Percentiles rank a stretch among this genome's conserved stretches.
Conservation (phyloP, 2,888 invertebrate genomes). For the Aspidapion aeneum region DNA sequence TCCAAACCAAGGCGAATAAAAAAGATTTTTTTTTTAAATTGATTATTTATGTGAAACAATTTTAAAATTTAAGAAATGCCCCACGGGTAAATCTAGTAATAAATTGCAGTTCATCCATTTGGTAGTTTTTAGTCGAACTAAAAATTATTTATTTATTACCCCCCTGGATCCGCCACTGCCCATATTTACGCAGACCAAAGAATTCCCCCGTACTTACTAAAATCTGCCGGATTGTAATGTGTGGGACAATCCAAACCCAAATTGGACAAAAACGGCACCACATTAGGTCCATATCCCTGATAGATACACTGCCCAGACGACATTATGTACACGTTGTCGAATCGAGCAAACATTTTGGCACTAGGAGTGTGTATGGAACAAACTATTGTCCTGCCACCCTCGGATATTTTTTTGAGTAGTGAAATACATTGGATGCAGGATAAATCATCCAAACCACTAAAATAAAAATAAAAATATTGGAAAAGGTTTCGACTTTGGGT, state of each 20-base stretch:
- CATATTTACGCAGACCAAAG: too few relatives aligned
- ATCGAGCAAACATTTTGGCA: constrained; percentile 85
- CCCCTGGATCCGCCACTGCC: too few relatives aligned
- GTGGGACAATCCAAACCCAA: constrained; percentile 82
- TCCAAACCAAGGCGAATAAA: too few relatives aligned
- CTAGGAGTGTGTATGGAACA: constrained; percentile 97
- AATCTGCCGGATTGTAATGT: constrained; percentile 96
- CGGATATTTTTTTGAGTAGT: constrained; percentile 78
- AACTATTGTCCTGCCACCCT: constrained; percentile 85
- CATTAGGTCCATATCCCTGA: constrained; percentile 72
- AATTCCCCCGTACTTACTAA: constrained; percentile 76
- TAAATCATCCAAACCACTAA: constrained; percentile 86
- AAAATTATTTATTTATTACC: too few relatives aligned
- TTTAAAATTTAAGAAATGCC: too few relatives aligned
- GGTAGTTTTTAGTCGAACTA: too few relatives aligned
- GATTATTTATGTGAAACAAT: too few relatives aligned
- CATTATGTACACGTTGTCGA: constrained; percentile 88
- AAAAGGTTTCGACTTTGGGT: too few relatives aligned
- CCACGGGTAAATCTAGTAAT: too few relatives aligned
- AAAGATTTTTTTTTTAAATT: too few relatives aligned
- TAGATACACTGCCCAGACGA: constrained; percentile 88
- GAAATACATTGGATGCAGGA: constrained; percentile 86
- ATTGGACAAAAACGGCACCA: constrained; percentile 77
- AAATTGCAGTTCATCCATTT: too few relatives aligned
- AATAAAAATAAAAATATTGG: constrained; percentile 22